These are phyloP conservation scores for Zhuqinia jingwanae DNA, from an alignment of 2,888 invertebrate species.

Conservation along the genomic window DNA sequence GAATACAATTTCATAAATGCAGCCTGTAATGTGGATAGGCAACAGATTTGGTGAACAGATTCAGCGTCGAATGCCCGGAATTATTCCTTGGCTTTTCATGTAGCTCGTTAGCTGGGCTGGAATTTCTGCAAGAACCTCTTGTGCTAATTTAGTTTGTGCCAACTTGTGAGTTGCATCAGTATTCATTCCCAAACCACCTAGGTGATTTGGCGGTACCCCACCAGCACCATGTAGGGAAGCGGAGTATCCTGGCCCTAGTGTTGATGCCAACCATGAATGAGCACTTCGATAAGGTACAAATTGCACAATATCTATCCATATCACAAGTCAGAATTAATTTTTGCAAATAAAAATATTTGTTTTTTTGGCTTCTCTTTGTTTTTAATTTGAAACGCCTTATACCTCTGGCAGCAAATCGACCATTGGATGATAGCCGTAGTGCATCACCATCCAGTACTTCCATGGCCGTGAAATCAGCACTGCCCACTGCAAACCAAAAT, in stretches of 20 bases:
- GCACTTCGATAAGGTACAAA: constrained; percentile 83
- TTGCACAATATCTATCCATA: constrained; percentile 84
- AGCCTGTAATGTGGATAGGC: too few relatives aligned
- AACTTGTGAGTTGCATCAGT: constrained; percentile 73
- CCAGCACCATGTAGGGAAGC: constrained; percentile 15
- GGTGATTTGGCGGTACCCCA: neutral
- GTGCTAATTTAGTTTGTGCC: constrained; percentile 77
- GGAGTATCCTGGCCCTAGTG: constrained; percentile 76
- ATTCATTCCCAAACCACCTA: constrained; percentile 52
- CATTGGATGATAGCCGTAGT: constrained; percentile 79
- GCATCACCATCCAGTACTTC: constrained; percentile 83
- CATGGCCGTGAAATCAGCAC: constrained; percentile 84
- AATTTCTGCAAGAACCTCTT: constrained; percentile 83
- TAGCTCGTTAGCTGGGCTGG: constrained; percentile 82
- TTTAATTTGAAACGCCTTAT: too few relatives aligned
- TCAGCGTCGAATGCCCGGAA: too few relatives aligned
- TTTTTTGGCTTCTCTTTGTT: too few relatives aligned
- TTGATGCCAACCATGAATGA: constrained; percentile 78
- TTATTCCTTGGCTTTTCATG: constrained; percentile 82
- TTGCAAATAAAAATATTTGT: too few relatives aligned
- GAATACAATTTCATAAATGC: too few relatives aligned
- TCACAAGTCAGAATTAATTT: constrained; percentile 1
- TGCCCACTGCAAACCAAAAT: constrained; percentile 81
- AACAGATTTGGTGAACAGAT: too few relatives aligned
- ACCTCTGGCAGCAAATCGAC: constrained; percentile 81